Evolutionary conservation across 2,888 invertebrate species (phyloP).

Genomic region (Adineta ricciae): DNA sequence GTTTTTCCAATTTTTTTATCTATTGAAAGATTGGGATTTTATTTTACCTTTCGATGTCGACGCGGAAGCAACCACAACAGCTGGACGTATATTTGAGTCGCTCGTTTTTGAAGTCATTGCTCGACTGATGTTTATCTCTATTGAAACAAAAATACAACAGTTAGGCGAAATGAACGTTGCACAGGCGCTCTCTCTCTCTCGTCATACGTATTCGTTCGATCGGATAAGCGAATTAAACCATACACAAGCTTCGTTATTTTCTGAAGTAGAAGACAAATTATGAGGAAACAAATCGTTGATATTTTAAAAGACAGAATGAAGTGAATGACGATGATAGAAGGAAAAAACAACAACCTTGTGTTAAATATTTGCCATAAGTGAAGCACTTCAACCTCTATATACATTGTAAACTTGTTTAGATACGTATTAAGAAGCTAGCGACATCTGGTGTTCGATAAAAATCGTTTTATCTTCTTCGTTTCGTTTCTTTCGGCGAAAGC

Average conservation of each 20-base stretch:
- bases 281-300: background rate
- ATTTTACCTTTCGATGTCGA: slow-evolving; percentile 3
- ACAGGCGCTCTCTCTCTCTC: background rate
- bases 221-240: background rate
- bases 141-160: background rate
- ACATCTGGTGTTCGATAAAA: no score
- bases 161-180: background rate
- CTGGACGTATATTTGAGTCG: background rate
- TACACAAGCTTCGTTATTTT: background rate
- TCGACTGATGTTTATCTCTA: background rate
- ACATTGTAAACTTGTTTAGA: no score
- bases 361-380: background rate
- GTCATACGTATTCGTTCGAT: background rate
- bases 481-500: no score
- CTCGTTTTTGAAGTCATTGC: background rate
- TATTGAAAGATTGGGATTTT: background rate
- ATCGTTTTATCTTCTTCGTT: no score
- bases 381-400: background rate
- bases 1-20: background rate
- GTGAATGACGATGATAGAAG: background rate
- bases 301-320: background rate
- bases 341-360: slow-evolving; percentile 9
- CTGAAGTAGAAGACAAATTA: background rate
- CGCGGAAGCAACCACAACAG: background rate
- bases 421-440: background rate